Percentiles rank a stretch among this genome's conserved stretches.
Evolutionary conservation across 2,888 invertebrate genomes (phyloP).

Genomic region (Anarsia innoxiella): DNA sequence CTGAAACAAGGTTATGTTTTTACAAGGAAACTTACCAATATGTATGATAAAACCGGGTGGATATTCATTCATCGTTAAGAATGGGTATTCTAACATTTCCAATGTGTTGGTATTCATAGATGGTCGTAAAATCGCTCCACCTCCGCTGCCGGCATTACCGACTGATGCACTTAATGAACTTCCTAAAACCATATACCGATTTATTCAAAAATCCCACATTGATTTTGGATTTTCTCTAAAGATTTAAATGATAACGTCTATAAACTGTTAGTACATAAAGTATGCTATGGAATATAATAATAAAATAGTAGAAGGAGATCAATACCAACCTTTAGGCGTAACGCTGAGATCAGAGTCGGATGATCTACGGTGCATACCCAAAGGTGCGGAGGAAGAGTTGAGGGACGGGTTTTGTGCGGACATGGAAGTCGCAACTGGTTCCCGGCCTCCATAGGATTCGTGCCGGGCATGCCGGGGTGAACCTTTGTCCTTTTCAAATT

Average conservation of each 20-base stretch:
- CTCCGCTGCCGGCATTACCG: constrained; percentile 68
- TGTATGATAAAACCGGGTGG: constrained; percentile 92
- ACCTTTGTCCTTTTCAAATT: constrained; percentile 29
- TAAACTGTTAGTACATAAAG: too few species aligned
- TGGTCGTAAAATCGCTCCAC: constrained; percentile 76
- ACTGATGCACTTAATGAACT: constrained; percentile 80
- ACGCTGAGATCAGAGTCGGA: constrained; percentile 96
- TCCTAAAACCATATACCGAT: constrained; percentile 70
- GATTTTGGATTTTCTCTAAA: not conserved
- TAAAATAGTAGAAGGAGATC: too few species aligned
- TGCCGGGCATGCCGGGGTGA: constrained; percentile 71
- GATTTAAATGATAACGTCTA: not conserved
- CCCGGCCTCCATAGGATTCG: constrained; percentile 71
- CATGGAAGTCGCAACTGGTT: constrained; percentile 43
- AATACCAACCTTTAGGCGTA: constrained; percentile 93
- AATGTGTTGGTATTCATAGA: constrained; percentile 85
- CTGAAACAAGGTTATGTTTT: not conserved
- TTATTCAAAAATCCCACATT: too few species aligned
- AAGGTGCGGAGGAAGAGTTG: constrained; percentile 63
- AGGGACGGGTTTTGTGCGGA: constrained; percentile 46
- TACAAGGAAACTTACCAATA: constrained; percentile 76
- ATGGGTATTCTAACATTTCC: constrained; percentile 96
- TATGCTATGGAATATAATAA: too few species aligned
- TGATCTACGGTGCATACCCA: constrained; percentile 84
- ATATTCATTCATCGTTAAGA: constrained; percentile 93